Evolutionary conservation across 2,888 invertebrate genomes (phyloP).

Genomic region (Cataglyphis albicans): DNA sequence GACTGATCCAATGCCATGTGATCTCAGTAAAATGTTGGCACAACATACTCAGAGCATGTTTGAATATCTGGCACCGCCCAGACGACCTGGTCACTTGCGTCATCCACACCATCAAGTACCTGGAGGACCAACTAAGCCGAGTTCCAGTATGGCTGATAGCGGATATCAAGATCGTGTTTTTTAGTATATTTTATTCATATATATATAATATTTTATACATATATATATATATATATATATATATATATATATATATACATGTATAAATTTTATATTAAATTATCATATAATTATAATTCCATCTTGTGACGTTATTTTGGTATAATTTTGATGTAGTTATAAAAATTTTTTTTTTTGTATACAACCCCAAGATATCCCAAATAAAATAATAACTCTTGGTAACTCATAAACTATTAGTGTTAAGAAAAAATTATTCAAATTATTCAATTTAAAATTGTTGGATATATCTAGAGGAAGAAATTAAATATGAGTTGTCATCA

Average conservation of each 20-base stretch:
- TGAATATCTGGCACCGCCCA: slow-evolving; percentile 94
- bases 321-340: slow-evolving; percentile 13
- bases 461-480: no score
- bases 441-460: no score
- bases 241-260: neutral
- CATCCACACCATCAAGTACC: slow-evolving; percentile 88
- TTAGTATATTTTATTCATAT: slow-evolving; percentile 84
- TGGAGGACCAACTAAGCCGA: slow-evolving; percentile 86
- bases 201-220: neutral
- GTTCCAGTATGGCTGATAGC: slow-evolving; percentile 90
- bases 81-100: slow-evolving; percentile 88
- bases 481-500: no score
- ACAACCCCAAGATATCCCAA: neutral
- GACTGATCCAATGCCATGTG: slow-evolving; percentile 93
- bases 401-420: neutral
- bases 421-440: neutral
- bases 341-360: no score
- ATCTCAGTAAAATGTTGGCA: slow-evolving; percentile 95
- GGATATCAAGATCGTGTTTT: slow-evolving; percentile 95
- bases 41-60: slow-evolving; percentile 97
- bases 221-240: no score
- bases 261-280: slow-evolving; percentile 3
- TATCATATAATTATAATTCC: neutral
- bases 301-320: neutral
- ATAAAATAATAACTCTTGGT: no score